A percentile compares a stretch with the other conserved stretches of the same genome.
These are phyloP conservation scores for Oncorhynchus mykiss DNA, from an alignment of 2,113 vertebrate species.

Conservation along the genomic window DNA sequence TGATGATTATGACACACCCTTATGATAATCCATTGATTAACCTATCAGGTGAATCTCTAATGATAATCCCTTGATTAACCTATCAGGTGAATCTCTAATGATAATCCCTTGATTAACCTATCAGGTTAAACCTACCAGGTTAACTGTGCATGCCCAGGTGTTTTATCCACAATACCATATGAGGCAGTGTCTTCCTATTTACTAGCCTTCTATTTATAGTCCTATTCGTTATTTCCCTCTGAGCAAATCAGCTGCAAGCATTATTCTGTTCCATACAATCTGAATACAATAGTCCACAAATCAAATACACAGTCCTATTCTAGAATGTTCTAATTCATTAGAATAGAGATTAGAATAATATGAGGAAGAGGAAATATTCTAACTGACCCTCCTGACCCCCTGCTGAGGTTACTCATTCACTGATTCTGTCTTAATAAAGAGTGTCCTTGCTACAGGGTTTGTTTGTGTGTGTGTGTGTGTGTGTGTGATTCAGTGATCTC, in stretches of 20 bases:
- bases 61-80: no score
- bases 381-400: no score
- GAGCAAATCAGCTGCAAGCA: conserved; percentile 57
- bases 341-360: not conserved
- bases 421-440: no score
- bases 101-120: no score
- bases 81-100: not conserved
- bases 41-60: not conserved
- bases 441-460: no score
- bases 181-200: conserved; percentile 33
- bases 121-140: no score
- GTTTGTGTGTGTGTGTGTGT: no score
- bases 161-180: conserved; percentile 27
- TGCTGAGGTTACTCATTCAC: no score
- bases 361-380: no score
- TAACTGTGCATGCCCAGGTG: not conserved
- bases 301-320: not conserved
- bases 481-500: no score
- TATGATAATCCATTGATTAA: not conserved
- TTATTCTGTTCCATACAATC: conserved; percentile 61
- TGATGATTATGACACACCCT: no score
- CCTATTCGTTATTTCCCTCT: conserved; percentile 30
- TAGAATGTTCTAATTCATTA: not conserved
- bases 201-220: conserved; percentile 48
- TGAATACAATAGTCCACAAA: conserved; percentile 45